Conservation (phyloP, 1,140 invertebrate genomes). For the Sminthurides bifidus region DNA sequence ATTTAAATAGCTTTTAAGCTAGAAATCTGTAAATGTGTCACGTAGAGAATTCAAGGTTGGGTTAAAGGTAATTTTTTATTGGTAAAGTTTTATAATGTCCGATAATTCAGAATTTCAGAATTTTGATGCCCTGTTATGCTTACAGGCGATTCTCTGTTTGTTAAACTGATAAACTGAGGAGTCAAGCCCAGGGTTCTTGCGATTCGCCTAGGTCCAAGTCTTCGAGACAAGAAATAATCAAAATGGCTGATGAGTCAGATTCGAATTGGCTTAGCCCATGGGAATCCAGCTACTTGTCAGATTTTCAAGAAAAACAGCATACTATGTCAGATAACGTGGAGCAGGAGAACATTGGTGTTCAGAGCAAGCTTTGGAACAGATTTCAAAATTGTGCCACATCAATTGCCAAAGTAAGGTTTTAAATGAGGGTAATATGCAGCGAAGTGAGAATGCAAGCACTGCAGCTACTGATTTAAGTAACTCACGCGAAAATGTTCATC, state of each 20-base stretch:
- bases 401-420: conserved; percentile 13
- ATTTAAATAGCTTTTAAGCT: too few relatives aligned
- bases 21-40: too few relatives aligned
- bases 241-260: neutral
- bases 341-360: conserved; percentile 2
- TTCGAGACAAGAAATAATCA: neutral
- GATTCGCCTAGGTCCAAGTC: too few relatives aligned
- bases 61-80: too few relatives aligned
- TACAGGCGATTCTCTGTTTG: too few relatives aligned
- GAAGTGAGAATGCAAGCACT: neutral
- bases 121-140: too few relatives aligned
- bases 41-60: too few relatives aligned
- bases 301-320: neutral
- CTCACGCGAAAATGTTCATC: neutral
- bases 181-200: too few relatives aligned
- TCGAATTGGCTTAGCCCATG: neutral
- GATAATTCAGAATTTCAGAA: too few relatives aligned
- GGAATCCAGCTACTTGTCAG: neutral
- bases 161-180: too few relatives aligned
- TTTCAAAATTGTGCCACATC: conserved; percentile 18
- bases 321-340: neutral
- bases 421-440: neutral
- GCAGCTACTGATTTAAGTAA: neutral
- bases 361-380: conserved; percentile 5
- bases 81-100: too few relatives aligned